Percentiles rank a stretch among this genome's conserved stretches.
phyloP scores from a whole-genome alignment of 1,140 invertebrate species.

The Ceratosolen solmsi region DNA sequence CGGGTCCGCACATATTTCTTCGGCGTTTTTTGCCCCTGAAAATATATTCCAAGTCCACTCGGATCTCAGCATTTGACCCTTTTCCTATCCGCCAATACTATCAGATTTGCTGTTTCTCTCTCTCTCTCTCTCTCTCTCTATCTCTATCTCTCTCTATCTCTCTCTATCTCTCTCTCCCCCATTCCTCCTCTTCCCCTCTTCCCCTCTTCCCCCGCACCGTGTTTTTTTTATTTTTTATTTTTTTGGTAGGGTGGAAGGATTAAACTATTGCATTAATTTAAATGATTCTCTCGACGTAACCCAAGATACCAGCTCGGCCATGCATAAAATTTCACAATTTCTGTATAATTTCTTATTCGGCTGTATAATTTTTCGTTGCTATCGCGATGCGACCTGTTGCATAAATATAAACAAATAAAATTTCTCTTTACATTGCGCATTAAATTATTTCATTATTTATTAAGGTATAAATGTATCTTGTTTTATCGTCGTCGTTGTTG shows the following conservation, averaged over 20 bases:
- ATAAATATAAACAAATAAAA: too few relatives aligned
- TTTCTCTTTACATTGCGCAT: too few relatives aligned
- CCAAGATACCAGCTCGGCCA: neutral
- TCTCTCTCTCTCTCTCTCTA: too few relatives aligned
- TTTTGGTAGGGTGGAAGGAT: neutral
- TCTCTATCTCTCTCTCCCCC: too few relatives aligned
- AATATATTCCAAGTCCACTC: neutral
- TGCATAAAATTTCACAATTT: neutral
- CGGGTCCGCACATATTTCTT: neutral
- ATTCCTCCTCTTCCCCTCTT: too few relatives aligned
- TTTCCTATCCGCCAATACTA: neutral
- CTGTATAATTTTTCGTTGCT: neutral
- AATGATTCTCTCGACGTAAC: neutral
- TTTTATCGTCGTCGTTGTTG: too few relatives aligned
- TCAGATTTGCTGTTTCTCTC: neutral
- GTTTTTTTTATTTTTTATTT: neutral
- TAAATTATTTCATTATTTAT: too few relatives aligned
- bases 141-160: too few relatives aligned
- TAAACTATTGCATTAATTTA: neutral
- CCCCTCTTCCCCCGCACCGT: too few relatives aligned
- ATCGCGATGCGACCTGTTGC: neutral
- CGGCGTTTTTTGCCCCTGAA: neutral
- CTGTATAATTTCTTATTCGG: neutral
- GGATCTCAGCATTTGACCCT: neutral
- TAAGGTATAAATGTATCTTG: too few relatives aligned